Conservation (phyloP, 2,797 vertebrate genomes). For the Clarias fuscus region DNA sequence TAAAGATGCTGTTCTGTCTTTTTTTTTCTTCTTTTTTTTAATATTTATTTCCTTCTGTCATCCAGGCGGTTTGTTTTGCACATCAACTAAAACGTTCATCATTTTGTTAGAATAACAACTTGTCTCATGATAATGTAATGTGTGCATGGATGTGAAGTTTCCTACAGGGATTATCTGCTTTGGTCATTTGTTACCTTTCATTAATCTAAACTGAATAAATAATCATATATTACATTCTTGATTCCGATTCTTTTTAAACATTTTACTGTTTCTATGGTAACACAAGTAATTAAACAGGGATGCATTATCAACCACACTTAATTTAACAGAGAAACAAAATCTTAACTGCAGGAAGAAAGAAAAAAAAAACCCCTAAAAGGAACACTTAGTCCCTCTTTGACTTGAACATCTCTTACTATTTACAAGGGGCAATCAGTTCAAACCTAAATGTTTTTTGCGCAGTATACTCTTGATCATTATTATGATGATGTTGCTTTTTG, state of each 20-base stretch:
- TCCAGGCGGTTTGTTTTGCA: not conserved
- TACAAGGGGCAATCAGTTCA: too few species aligned
- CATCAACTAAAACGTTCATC: not conserved
- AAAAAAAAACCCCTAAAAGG: too few species aligned
- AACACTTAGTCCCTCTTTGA: too few species aligned
- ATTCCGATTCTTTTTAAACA: not conserved
- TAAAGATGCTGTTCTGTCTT: not conserved
- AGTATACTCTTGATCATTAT: too few species aligned
- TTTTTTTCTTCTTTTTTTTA: not conserved
- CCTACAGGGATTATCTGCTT: not conserved
- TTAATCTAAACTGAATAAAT: not conserved
- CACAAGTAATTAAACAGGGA: not conserved
- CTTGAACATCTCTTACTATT: too few species aligned
- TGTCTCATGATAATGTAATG: not conserved
- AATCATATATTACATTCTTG: not conserved
- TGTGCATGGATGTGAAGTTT: not conserved
- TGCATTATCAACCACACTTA: too few species aligned
- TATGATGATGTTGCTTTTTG: too few species aligned
- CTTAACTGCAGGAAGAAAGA: too few species aligned
- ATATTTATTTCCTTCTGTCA: not conserved
- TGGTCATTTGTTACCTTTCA: not conserved
- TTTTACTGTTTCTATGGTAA: not conserved
- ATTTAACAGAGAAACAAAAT: too few species aligned
- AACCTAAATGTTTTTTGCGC: too few species aligned
- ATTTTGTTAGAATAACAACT: not conserved